A percentile compares a stretch with the other conserved stretches of the same genome.
phyloP scores from a whole-genome alignment of 2,113 vertebrate genomes.

The Megaleporinus macrocephalus region DNA sequence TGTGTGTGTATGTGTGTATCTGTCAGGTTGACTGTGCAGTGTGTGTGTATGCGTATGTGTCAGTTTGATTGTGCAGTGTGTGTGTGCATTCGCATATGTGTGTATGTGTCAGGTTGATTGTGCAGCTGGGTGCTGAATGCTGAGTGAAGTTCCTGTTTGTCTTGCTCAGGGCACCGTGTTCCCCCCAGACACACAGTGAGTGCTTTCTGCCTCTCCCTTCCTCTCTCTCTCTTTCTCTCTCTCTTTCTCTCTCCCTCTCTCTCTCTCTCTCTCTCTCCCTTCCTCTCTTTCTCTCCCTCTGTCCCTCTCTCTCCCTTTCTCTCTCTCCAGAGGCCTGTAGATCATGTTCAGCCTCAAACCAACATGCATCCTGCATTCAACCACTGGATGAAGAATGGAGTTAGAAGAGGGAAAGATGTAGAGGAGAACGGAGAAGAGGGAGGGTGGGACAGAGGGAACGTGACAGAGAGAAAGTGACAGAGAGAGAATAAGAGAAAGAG shows the following conservation, averaged over 20 bases:
- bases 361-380: slow-evolving; percentile 77
- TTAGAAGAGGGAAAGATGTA: slow-evolving; percentile 19
- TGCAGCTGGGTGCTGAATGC: slow-evolving; percentile 49
- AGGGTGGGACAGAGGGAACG: slow-evolving; percentile 12
- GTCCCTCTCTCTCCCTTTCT: slow-evolving; percentile 19
- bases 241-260: slow-evolving; percentile 15
- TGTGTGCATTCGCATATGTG: slow-evolving; percentile 42
- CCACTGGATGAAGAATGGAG: slow-evolving; percentile 54
- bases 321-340: slow-evolving; percentile 31
- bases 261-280: neutral
- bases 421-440: slow-evolving; percentile 8
- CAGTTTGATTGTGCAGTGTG: slow-evolving; percentile 5
- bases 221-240: slow-evolving; percentile 21
- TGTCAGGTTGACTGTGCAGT: neutral
- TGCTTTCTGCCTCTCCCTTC: slow-evolving; percentile 64
- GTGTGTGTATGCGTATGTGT: slow-evolving; percentile 21
- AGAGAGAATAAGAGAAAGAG: slow-evolving; percentile 58
- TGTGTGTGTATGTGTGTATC: too few species aligned
- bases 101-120: slow-evolving; percentile 49
- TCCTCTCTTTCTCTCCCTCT: slow-evolving; percentile 1
- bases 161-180: slow-evolving; percentile 59
- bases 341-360: slow-evolving; percentile 82
- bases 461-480: slow-evolving; percentile 37
- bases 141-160: slow-evolving; percentile 57
- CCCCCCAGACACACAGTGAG: slow-evolving; percentile 70